These are phyloP conservation scores for Serilophus lunatus DNA, from an alignment of 2,113 vertebrate species.

Conservation along the genomic window DNA sequence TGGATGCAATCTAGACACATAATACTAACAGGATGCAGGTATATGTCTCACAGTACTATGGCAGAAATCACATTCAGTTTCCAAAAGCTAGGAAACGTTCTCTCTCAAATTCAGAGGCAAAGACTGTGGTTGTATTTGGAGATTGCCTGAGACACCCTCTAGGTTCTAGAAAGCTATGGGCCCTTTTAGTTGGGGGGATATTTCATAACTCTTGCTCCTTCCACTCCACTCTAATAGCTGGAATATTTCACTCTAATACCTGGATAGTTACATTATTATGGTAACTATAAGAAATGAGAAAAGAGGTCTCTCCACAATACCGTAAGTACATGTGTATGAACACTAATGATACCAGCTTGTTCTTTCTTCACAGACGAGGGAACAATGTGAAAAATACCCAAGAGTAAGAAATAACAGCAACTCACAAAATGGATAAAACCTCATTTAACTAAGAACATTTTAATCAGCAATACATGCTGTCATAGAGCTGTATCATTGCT, in stretches of 20 bases:
- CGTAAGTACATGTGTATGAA: fast-evolving
- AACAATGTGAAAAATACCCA: background rate
- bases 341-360: background rate
- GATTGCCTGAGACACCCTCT: fast-evolving
- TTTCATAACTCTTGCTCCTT: background rate
- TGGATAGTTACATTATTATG: background rate
- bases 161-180: background rate
- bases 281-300: background rate
- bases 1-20: background rate
- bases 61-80: background rate
- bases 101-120: background rate
- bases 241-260: background rate
- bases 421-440: background rate
- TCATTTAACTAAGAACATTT: background rate
- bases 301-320: background rate
- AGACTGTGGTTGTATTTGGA: background rate
- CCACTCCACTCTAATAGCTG: background rate
- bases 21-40: fast-evolving
- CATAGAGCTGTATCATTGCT: background rate
- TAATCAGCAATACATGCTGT: background rate
- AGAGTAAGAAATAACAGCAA: background rate
- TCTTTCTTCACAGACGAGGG: background rate
- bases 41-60: background rate
- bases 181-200: background rate
- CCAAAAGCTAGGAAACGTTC: background rate